These are phyloP conservation scores for Cotesia glomerata DNA, from an alignment of 1,140 invertebrate species.

Conservation along the genomic window DNA sequence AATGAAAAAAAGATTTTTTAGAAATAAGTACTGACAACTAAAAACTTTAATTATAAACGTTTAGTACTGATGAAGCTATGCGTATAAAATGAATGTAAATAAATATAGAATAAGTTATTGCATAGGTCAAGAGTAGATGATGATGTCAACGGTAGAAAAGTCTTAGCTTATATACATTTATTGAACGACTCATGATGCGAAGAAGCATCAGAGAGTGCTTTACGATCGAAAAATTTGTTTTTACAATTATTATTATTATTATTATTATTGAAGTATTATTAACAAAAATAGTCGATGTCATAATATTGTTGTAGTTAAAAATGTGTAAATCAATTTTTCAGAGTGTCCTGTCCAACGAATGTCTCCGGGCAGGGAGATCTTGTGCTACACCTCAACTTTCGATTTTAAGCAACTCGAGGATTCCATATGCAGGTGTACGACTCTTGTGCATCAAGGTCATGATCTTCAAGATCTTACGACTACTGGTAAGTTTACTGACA, in stretches of 20 bases:
- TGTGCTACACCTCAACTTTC: slow-evolving; percentile 53
- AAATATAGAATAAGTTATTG: slow-evolving; percentile 39
- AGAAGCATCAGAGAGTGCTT: no score
- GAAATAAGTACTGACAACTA: no score
- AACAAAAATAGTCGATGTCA: no score
- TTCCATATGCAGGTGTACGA: slow-evolving; percentile 56
- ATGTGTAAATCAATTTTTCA: slow-evolving; percentile 37
- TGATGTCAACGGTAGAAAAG: slow-evolving; percentile 39
- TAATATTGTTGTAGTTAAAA: no score
- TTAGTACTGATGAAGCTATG: no score
- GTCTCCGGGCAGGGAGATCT: slow-evolving; percentile 52
- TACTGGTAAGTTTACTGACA: slow-evolving; percentile 50
- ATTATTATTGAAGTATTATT: no score
- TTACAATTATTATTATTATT: background rate
- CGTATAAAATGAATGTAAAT: slow-evolving; percentile 37
- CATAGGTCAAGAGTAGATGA: slow-evolving; percentile 31
- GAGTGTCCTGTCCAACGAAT: slow-evolving; percentile 53
- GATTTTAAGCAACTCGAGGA: slow-evolving; percentile 44
- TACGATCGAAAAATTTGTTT: no score
- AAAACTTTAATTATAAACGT: no score
- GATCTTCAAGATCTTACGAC: slow-evolving; percentile 48
- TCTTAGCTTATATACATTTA: background rate
- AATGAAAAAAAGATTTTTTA: no score
- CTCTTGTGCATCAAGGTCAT: slow-evolving; percentile 56
- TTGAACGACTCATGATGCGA: no score